A percentile compares a stretch with the other conserved stretches of the same genome.
Conservation (phyloP, 2,113 vertebrate genomes). For the Xiphias gladius region DNA sequence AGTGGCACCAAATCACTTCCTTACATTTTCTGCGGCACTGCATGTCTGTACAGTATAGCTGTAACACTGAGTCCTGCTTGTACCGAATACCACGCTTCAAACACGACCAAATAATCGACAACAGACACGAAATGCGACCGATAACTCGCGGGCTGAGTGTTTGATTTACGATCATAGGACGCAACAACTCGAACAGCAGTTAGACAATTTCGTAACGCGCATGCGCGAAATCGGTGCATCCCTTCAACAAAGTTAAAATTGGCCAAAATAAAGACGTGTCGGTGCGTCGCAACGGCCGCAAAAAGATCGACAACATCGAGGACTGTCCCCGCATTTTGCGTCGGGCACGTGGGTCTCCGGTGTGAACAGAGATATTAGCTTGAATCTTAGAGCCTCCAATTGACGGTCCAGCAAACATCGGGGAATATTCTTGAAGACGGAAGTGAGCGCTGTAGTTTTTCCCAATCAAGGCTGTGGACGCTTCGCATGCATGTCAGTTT, state of each 20-base stretch:
- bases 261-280: not conserved
- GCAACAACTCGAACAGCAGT: no score
- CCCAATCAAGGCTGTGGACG: constrained; percentile 2
- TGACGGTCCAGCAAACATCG: not conserved
- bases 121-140: no score
- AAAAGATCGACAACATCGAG: not conserved
- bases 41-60: no score
- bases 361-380: not conserved
- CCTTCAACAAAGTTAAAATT: constrained; percentile 33
- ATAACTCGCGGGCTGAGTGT: no score
- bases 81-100: no score
- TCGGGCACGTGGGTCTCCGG: not conserved
- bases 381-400: not conserved
- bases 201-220: constrained; percentile 13
- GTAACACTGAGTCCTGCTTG: no score
- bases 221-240: constrained; percentile 28
- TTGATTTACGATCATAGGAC: no score
- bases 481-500: constrained; percentile 68
- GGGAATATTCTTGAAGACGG: constrained; percentile 52
- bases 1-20: no score
- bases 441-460: constrained; percentile 55
- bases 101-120: no score
- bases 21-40: no score
- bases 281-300: not conserved
- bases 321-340: not conserved